A percentile compares a stretch with the other conserved stretches of the same genome.
Conservation (phyloP, 2,888 invertebrate genomes). For the Plagodis pulveraria region DNA sequence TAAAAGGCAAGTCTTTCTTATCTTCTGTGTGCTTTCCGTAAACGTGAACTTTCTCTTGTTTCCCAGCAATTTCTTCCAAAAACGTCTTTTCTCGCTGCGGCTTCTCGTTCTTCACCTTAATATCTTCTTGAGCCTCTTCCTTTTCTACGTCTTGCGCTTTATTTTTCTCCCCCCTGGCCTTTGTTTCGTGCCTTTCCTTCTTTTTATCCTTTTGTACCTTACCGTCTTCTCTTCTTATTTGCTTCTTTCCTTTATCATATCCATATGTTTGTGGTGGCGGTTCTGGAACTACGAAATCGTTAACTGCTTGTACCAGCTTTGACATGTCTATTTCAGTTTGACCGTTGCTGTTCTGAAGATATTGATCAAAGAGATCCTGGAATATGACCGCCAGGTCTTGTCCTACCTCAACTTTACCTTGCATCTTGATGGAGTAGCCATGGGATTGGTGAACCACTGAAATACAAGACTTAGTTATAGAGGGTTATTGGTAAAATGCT, state of each 20-base stretch:
- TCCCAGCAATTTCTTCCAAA: conserved; percentile 32
- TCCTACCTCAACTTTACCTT: conserved; percentile 37
- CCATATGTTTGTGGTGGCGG: not conserved
- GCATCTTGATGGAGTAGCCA: conserved; percentile 30
- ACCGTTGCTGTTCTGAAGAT: not conserved
- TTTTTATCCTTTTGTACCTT: no score
- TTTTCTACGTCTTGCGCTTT: not conserved
- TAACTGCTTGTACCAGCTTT: not conserved
- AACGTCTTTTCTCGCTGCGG: conserved; percentile 20
- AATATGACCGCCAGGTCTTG: conserved; percentile 25
- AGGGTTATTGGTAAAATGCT: no score
- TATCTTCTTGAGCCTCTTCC: not conserved
- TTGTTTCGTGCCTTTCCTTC: no score
- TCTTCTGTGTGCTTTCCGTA: conserved; percentile 36
- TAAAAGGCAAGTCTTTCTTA: conserved; percentile 1
- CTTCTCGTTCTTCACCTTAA: not conserved
- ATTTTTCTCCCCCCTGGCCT: no score
- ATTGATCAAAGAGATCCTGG: conserved; percentile 6
- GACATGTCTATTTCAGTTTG: conserved; percentile 4
- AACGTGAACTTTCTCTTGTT: conserved; percentile 32
- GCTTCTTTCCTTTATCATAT: not conserved
- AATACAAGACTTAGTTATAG: not conserved
- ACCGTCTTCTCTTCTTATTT: no score
- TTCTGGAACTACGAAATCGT: not conserved
- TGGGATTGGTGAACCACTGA: conserved; percentile 6